These are phyloP conservation scores for Villa cingulata DNA, from an alignment of 2,888 invertebrate species.

Conservation along the genomic window DNA sequence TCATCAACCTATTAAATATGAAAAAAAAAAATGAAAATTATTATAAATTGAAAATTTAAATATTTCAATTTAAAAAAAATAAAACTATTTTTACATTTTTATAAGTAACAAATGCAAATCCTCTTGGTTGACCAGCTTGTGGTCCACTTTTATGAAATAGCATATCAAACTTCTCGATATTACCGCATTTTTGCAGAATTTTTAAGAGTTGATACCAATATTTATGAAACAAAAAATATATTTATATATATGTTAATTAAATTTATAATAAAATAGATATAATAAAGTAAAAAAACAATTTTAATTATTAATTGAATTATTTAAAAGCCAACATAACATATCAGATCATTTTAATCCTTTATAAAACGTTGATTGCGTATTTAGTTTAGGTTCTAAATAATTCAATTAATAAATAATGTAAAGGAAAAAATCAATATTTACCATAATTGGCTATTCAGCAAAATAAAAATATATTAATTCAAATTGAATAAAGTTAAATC, in stretches of 20 bases:
- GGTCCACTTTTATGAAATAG: slow-evolving; percentile 87
- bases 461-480: background rate
- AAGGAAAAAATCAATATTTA: too few relatives aligned
- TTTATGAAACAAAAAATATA: slow-evolving; percentile 30
- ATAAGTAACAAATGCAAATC: slow-evolving; percentile 89
- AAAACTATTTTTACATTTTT: slow-evolving; percentile 31
- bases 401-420: too few relatives aligned
- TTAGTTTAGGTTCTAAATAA: too few relatives aligned
- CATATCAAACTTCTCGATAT: slow-evolving; percentile 90
- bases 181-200: slow-evolving; percentile 88
- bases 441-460: too few relatives aligned
- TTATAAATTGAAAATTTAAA: background rate
- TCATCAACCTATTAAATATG: slow-evolving; percentile 39
- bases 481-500: slow-evolving; percentile 1
- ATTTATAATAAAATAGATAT: slow-evolving; percentile 3
- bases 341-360: too few relatives aligned
- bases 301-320: too few relatives aligned
- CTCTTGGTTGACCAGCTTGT: slow-evolving; percentile 74
- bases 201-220: slow-evolving; percentile 92
- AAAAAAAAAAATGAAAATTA: slow-evolving; percentile 5
- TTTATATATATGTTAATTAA: slow-evolving; percentile 12
- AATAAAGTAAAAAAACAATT: slow-evolving; percentile 5
- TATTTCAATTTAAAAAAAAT: background rate
- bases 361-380: too few relatives aligned
- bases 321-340: too few relatives aligned